These are phyloP conservation scores for Pedicia rivosa DNA, from an alignment of 2,888 invertebrate species.

Conservation along the genomic window DNA sequence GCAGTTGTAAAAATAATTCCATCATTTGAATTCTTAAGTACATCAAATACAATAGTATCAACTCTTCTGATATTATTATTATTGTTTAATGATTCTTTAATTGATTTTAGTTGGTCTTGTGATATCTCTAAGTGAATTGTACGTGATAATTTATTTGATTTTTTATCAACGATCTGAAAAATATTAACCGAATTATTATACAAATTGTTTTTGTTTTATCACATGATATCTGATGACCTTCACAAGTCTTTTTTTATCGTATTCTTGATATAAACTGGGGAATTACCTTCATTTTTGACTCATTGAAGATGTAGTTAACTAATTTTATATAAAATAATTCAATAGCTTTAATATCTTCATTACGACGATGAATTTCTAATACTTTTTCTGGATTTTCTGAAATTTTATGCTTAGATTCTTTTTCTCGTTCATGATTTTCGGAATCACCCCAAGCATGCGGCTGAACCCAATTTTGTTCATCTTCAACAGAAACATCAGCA, in stretches of 20 bases:
- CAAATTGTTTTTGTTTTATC: constrained; percentile 1
- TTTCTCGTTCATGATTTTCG: not conserved
- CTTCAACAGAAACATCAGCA: too few relatives aligned
- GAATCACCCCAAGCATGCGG: constrained; percentile 2
- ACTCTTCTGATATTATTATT: too few relatives aligned
- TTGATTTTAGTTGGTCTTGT: too few relatives aligned
- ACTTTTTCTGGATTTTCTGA: not conserved
- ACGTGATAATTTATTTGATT: too few relatives aligned
- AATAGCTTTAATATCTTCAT: not conserved
- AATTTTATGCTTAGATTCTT: not conserved
- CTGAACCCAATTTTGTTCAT: constrained; percentile 1
- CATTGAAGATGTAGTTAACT: not conserved
- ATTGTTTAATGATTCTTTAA: too few relatives aligned
- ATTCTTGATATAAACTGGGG: not conserved
- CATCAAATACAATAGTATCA: too few relatives aligned
- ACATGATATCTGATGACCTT: too few relatives aligned
- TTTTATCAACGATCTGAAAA: too few relatives aligned
- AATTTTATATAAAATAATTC: not conserved
- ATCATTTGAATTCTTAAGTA: too few relatives aligned
- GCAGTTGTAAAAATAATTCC: too few relatives aligned
- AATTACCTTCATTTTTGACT: not conserved
- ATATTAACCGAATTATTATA: too few relatives aligned
- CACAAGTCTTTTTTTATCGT: not conserved
- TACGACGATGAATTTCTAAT: not conserved
- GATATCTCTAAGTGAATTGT: too few relatives aligned